Conservation (phyloP, 2,797 vertebrate species). For the Trachops cirrhosus region DNA sequence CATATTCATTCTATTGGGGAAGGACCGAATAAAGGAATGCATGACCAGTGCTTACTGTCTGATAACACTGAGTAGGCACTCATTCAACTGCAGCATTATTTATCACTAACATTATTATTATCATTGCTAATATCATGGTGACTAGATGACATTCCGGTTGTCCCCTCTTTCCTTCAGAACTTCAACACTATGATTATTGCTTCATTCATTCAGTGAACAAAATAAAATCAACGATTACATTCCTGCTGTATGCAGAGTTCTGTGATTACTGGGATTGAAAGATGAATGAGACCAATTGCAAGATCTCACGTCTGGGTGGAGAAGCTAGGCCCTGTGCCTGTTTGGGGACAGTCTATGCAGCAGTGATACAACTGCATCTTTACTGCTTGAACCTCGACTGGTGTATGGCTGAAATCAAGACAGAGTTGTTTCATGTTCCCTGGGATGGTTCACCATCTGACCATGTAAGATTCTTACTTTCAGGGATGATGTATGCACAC, state of each 20-base stretch:
- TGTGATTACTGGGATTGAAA: not conserved
- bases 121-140: not conserved
- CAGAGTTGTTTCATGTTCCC: not conserved
- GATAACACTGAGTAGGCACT: not conserved
- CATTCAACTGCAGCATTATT: not conserved
- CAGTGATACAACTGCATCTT: not conserved
- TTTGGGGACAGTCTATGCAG: not conserved
- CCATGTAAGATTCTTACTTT: not conserved
- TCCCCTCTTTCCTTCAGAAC: not conserved
- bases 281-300: not conserved
- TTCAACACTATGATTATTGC: not conserved
- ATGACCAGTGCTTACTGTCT: not conserved
- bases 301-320: not conserved
- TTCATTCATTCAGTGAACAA: not conserved
- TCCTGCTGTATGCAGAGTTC: not conserved
- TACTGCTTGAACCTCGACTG: accelerated
- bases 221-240: not conserved
- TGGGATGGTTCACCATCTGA: not conserved
- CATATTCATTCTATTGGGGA: not conserved
- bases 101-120: not conserved
- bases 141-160: not conserved
- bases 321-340: not conserved
- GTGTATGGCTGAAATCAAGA: not conserved
- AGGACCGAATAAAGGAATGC: not conserved
- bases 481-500: not conserved